Percentiles rank a stretch among this genome's conserved stretches.
Evolutionary conservation across 2,888 invertebrate species (phyloP).

Genomic region (Drosophila neonasuta): DNA sequence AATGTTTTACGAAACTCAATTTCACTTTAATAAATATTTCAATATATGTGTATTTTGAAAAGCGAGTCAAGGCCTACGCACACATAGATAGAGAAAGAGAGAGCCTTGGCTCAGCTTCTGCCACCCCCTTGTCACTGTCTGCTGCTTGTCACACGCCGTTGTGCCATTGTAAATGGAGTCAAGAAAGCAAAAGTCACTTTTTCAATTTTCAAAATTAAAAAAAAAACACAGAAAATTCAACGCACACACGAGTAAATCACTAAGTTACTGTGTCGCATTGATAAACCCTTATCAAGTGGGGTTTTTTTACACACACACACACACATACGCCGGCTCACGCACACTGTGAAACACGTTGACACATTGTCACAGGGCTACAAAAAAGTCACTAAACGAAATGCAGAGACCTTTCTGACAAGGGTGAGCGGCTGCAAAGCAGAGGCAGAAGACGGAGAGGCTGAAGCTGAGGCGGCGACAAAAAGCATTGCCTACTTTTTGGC

Average conservation of each 20-base stretch:
- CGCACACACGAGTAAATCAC: constrained; percentile 73
- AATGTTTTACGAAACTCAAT: constrained; percentile 38
- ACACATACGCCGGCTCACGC: constrained; percentile 7
- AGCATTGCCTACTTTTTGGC: constrained; percentile 71
- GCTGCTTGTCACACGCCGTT: constrained; percentile 48
- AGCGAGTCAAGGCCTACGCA: constrained; percentile 30
- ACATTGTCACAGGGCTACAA: constrained; percentile 72
- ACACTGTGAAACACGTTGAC: constrained; percentile 65
- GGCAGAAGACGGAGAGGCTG: neutral
- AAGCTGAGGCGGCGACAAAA: constrained; percentile 42
- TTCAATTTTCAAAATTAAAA: constrained; percentile 79
- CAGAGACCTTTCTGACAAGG: constrained; percentile 65
- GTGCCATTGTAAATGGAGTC: constrained; percentile 59
- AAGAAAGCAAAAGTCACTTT: constrained; percentile 79
- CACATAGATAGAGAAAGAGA: constrained; percentile 20
- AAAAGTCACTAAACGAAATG: constrained; percentile 71
- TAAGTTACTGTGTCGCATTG: constrained; percentile 77
- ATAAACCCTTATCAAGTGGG: constrained; percentile 79
- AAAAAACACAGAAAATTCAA: constrained; percentile 67
- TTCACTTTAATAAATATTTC: constrained; percentile 48
- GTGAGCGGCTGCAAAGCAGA: constrained; percentile 40
- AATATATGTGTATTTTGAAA: constrained; percentile 35
- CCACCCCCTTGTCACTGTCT: constrained; percentile 33
- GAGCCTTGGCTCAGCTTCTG: neutral
- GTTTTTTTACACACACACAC: constrained; percentile 40